These are phyloP conservation scores for Lonchura striata DNA, from an alignment of 2,113 vertebrate genomes.

Conservation along the genomic window DNA sequence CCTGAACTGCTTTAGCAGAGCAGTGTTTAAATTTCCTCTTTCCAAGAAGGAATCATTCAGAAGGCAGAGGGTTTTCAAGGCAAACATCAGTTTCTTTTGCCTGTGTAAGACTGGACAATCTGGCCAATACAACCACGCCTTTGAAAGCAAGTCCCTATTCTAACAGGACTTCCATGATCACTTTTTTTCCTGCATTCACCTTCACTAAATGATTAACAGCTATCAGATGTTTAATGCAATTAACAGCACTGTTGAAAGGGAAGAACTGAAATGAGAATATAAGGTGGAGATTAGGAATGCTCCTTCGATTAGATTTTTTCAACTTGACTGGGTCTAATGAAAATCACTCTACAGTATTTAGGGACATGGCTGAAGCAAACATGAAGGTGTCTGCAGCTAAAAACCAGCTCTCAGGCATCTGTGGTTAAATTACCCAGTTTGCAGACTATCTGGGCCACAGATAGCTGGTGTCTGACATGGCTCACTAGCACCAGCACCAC, in stretches of 20 bases:
- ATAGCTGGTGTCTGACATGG: background rate
- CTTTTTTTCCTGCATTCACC: background rate
- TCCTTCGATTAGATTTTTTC: slow-evolving; percentile 13
- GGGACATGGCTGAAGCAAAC: background rate
- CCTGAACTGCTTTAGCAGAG: background rate
- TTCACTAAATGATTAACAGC: slow-evolving; percentile 3
- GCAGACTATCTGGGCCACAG: slow-evolving; percentile 5
- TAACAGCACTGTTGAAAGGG: background rate
- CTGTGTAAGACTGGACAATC: background rate
- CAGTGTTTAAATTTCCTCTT: background rate
- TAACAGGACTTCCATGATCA: background rate
- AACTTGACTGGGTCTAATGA: background rate
- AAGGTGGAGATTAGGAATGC: background rate
- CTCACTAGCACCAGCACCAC: background rate
- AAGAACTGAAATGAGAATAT: background rate
- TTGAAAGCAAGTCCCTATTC: background rate
- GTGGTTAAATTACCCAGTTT: background rate
- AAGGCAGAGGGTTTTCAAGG: background rate
- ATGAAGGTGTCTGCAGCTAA: background rate
- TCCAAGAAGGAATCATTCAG: background rate
- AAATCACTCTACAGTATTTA: background rate
- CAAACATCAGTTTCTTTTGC: background rate
- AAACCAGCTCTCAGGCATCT: background rate
- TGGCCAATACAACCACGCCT: background rate
- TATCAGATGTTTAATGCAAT: background rate